Conservation (phyloP, 2,888 invertebrate species). For the Tribolium freemani region DNA sequence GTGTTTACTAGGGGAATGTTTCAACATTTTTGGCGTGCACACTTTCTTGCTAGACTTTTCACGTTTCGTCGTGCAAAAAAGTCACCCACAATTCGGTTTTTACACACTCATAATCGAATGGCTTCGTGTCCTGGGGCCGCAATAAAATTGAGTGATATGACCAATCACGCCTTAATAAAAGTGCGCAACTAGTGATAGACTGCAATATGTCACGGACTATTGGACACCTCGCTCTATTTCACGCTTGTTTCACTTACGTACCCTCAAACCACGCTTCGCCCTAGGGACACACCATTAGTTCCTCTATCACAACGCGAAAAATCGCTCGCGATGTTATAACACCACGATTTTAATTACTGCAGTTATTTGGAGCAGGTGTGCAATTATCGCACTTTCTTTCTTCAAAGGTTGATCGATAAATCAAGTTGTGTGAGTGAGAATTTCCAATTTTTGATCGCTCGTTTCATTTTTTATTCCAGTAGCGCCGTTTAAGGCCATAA, state of each 20-base stretch:
- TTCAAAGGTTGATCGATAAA: conserved; percentile 16
- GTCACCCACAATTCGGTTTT: conserved; percentile 14
- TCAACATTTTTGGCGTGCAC: background rate
- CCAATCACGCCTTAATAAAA: conserved; percentile 42
- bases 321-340: conserved; percentile 3
- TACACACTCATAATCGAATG: conserved; percentile 22
- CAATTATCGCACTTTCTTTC: background rate
- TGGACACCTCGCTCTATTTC: conserved; percentile 52
- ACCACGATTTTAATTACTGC: background rate
- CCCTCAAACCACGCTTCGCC: conserved; percentile 48
- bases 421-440: background rate
- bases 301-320: conserved; percentile 10
- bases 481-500: conserved; percentile 24
- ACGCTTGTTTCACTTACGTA: conserved; percentile 48
- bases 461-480: background rate
- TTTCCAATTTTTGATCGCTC: conserved; percentile 1
- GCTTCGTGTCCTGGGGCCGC: conserved; percentile 20
- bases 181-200: conserved; percentile 47
- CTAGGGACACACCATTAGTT: conserved; percentile 23
- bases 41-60: background rate
- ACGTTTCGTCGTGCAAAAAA: conserved; percentile 3
- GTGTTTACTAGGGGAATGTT: conserved; percentile 19
- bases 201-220: conserved; percentile 51
- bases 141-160: conserved; percentile 42
- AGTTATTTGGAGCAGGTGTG: conserved; percentile 1